Conservation (phyloP, 2,113 vertebrate genomes). For the Aegotheles bennettii region DNA sequence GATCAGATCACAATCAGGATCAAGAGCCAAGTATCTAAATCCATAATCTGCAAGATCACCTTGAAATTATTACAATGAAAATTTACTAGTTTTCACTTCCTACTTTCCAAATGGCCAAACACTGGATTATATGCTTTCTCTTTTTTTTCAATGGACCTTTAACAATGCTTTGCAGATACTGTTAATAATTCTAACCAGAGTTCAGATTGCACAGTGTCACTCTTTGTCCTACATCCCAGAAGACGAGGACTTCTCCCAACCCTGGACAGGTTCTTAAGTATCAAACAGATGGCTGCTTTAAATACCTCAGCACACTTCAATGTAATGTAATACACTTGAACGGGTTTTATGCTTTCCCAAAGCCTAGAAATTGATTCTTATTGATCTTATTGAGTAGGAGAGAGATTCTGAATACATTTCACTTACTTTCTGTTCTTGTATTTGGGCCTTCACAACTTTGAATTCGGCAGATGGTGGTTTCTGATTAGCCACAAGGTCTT, state of each 20-base stretch:
- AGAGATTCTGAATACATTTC: neutral
- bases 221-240: neutral
- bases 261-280: neutral
- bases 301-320: neutral
- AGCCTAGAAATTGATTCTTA: neutral
- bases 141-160: neutral
- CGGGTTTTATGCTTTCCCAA: neutral
- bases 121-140: neutral
- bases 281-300: neutral
- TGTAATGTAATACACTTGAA: neutral
- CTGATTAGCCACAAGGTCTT: constrained; percentile 94
- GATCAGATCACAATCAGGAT: neutral
- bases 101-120: neutral
- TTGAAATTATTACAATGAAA: neutral
- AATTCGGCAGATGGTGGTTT: constrained; percentile 94
- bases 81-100: neutral
- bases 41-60: neutral
- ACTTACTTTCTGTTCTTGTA: constrained; percentile 96
- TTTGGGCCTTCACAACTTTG: constrained; percentile 98
- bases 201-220: neutral
- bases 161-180: neutral
- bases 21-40: neutral
- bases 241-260: neutral
- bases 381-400: neutral
- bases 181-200: neutral